Evolutionary conservation across 2,888 invertebrate species (phyloP).

Genomic region (Polia nebulosa): DNA sequence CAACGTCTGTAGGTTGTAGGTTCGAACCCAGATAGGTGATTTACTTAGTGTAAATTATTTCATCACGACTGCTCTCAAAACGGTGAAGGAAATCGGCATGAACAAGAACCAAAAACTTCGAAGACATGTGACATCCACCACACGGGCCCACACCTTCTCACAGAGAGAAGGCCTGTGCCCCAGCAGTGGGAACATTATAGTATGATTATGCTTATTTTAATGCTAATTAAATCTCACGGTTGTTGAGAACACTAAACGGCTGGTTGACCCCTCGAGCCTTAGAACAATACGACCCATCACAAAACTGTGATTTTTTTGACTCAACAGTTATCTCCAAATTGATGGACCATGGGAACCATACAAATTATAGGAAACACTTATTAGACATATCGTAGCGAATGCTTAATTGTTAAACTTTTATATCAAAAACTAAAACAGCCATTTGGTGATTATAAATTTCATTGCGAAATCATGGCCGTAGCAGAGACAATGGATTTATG

Average conservation of each 20-base stretch:
- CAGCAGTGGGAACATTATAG: too few relatives aligned
- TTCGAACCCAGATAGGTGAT: too few relatives aligned
- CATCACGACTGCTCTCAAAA: too few relatives aligned
- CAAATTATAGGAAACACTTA: conserved; percentile 49
- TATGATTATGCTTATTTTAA: not conserved
- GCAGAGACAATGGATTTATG: conserved; percentile 68
- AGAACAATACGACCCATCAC: conserved; percentile 22
- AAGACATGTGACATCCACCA: too few relatives aligned
- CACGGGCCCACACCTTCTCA: too few relatives aligned
- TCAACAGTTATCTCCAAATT: conserved; percentile 47
- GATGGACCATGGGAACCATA: conserved; percentile 59
- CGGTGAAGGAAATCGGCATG: too few relatives aligned
- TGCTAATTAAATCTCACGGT: not conserved
- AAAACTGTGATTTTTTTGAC: conserved; percentile 31
- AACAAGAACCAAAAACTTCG: too few relatives aligned
- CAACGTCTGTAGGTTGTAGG: too few relatives aligned
- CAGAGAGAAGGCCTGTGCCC: too few relatives aligned
- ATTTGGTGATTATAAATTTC: conserved; percentile 63
- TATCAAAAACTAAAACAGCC: conserved; percentile 55
- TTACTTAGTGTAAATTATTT: too few relatives aligned
- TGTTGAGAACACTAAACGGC: not conserved
- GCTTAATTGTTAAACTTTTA: conserved; percentile 63
- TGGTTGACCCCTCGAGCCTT: not conserved
- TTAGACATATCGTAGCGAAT: conserved; percentile 67
- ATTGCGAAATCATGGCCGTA: conserved; percentile 65